These are phyloP conservation scores for Ctenoplectra terminalis DNA, from an alignment of 1,140 invertebrate species.

Conservation along the genomic window DNA sequence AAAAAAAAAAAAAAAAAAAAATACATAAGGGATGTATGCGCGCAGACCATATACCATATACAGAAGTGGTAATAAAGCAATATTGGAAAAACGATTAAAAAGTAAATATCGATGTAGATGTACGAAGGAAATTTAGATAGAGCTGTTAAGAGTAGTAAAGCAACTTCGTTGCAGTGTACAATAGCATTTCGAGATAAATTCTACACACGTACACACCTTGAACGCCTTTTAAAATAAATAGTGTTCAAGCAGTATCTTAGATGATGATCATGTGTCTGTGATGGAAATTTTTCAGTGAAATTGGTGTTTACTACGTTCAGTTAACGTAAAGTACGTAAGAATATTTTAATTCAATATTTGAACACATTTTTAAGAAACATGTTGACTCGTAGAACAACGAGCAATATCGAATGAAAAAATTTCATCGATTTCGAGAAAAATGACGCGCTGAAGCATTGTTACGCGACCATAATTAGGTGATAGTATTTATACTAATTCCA, in stretches of 20 bases:
- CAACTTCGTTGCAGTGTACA: not conserved
- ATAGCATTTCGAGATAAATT: not conserved
- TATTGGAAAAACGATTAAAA: not conserved
- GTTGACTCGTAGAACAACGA: slow-evolving; percentile 16
- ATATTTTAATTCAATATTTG: not conserved
- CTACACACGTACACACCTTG: not conserved
- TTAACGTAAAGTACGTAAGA: not conserved
- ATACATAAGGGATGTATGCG: not conserved
- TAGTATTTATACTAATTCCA: not conserved
- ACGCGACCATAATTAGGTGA: not conserved
- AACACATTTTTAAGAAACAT: not conserved
- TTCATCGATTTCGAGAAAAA: not conserved
- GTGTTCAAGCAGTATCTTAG: not conserved
- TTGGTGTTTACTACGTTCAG: not conserved
- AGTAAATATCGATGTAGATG: not conserved
- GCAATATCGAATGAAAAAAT: not conserved
- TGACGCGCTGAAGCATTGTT: not conserved
- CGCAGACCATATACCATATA: not conserved
- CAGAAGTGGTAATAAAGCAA: not conserved
- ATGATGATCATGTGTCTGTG: not conserved
- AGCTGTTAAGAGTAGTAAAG: not conserved
- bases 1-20: not conserved
- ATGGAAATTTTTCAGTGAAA: not conserved
- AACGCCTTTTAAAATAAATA: not conserved
- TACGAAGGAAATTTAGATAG: not conserved